Evolutionary conservation across 2,888 invertebrate species (phyloP).

Genomic region (Sthenelais limicola): DNA sequence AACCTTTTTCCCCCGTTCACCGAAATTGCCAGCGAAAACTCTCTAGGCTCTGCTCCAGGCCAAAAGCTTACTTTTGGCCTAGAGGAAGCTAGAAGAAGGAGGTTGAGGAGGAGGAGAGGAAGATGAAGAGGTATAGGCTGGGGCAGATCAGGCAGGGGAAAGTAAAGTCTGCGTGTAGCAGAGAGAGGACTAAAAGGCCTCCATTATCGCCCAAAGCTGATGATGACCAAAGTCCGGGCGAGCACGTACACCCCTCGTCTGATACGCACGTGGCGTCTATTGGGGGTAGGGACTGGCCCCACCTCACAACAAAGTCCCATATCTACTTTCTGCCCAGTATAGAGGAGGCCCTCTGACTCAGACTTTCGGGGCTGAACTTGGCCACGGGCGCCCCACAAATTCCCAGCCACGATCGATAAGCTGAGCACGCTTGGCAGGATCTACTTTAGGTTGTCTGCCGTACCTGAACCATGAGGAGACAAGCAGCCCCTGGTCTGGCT

Average conservation of each 20-base stretch:
- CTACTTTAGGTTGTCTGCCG: background rate
- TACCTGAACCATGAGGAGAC: background rate
- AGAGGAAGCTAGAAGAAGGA: too few relatives aligned
- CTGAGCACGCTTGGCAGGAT: background rate
- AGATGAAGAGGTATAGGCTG: background rate
- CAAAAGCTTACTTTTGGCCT: too few relatives aligned
- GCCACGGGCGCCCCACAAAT: conserved; percentile 34
- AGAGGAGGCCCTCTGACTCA: conserved; percentile 4
- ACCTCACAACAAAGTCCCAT: background rate
- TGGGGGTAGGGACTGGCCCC: too few relatives aligned
- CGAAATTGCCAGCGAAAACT: too few relatives aligned
- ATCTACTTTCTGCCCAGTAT: background rate
- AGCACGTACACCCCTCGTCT: too few relatives aligned
- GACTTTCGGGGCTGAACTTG: conserved; percentile 1
- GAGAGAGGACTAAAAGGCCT: too few relatives aligned
- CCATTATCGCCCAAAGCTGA: too few relatives aligned
- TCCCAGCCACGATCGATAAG: conserved; percentile 6
- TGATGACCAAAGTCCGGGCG: too few relatives aligned
- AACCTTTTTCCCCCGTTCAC: too few relatives aligned
- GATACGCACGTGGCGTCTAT: too few relatives aligned
- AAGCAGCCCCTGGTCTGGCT: background rate
- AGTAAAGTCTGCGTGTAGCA: too few relatives aligned
- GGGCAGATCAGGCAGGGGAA: background rate
- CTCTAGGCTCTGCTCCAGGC: too few relatives aligned
- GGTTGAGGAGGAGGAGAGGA: background rate